Evolutionary conservation across 2,888 invertebrate species (phyloP), one percentile per base, ranked within the genome.

Genomic region (Parnassius orleans): DNA sequence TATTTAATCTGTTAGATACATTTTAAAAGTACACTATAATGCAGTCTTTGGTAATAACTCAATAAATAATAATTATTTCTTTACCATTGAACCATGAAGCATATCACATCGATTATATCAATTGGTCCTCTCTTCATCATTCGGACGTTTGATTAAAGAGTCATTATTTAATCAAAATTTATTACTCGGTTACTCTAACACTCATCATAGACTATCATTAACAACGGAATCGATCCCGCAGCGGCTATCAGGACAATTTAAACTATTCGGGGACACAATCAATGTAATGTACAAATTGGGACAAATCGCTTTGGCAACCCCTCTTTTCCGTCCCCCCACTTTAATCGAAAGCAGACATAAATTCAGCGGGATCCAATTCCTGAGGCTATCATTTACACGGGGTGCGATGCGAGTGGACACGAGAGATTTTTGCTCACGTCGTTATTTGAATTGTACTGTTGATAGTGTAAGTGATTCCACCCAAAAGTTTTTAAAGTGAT

Each of bases 331-430:
- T 14, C 48, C 41, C 48, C 41, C 48, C 57, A 14, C 41, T 57
- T 57, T 57, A 57, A 57, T 57, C 57, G 42, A 48, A n/a, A 48
- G 57, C 48, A 57, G 63, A 68, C 69, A 71, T 71, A 69, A 71
- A 72, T 72, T 68, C 64, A 67, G 65, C 15, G 11, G 64, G 67
- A 67, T 68, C 68, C 71, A 69, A 72, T 72, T 65, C 68, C 57
- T 59, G 55, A 43, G 57, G 66, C 68, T 67, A 70, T 72, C 69
- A 67, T 53, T 69, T 69, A 69, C 67, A 54, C 61, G 53, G 64
- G 15, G n/a, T 44, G 55, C 19, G n/a, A 14, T 48, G 12, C 14
- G n/a, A n/a, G 48, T 41, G 48, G 47, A 56, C 56, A 44, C 15
- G n/a, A 7, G 33, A 33, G 24, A 56, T 56, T 56, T 56, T 54